These are phyloP conservation scores for Stichodactyla mertensii DNA, from an alignment of 64 coral and sea anemone genomes.

Conservation along the genomic window DNA sequence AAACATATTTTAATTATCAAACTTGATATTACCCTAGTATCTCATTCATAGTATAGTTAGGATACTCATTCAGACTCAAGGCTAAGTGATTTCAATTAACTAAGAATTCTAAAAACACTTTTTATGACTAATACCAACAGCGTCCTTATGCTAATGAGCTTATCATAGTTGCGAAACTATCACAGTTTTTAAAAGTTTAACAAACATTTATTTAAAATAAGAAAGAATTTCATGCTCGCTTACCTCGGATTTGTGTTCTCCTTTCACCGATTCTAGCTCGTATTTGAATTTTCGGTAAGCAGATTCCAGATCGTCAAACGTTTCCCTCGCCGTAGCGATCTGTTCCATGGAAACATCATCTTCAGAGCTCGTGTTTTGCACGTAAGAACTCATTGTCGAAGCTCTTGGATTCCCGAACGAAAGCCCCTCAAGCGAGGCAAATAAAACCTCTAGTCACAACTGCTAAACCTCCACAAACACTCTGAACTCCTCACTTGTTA, in stretches of 20 bases:
- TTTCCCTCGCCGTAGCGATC: slow-evolving; percentile 68
- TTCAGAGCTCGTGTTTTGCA: neutral
- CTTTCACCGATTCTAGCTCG: slow-evolving; percentile 70
- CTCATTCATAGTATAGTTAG: neutral
- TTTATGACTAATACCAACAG: neutral
- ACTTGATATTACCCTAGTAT: neutral
- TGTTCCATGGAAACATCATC: slow-evolving; percentile 76
- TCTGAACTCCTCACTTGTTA: neutral
- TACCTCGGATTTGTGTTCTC: slow-evolving; percentile 85
- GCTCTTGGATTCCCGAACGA: neutral
- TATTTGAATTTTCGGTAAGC: slow-evolving; percentile 85
- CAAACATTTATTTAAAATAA: neutral
- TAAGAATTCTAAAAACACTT: neutral
- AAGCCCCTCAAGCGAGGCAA: neutral
- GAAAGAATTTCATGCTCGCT: neutral
- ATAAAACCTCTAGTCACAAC: neutral
- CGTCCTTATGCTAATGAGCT: slow-evolving; percentile 31
- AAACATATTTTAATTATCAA: neutral
- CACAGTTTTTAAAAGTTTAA: slow-evolving; percentile 2
- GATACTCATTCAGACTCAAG: neutral
- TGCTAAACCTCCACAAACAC: neutral
- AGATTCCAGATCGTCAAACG: slow-evolving; percentile 72
- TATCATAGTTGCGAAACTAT: slow-evolving; percentile 14
- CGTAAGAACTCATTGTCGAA: slow-evolving; percentile 6
- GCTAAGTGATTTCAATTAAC: neutral